Evolutionary conservation across 2,113 vertebrate species (phyloP), one percentile per base, ranked within the genome.

Genomic region (Grus americana): DNA sequence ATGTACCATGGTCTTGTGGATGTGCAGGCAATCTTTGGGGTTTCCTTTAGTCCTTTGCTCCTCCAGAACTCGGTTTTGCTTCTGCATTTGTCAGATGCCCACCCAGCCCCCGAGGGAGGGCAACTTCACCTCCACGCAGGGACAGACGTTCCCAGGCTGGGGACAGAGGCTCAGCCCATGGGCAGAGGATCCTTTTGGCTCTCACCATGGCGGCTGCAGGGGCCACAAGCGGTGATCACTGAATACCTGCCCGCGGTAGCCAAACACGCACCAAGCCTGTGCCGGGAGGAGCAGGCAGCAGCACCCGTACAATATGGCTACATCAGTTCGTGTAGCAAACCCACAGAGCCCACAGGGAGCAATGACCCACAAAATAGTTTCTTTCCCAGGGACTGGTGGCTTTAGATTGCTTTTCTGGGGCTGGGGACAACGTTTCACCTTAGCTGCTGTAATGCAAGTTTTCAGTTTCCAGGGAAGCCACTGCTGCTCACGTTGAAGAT

Each of bases 121-220:
- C 55, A 61, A 9, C 36, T 50, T 38, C 12, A 0, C 21, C 27
- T 78, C 71, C 32, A 15, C 2, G 1, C 17, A 11, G 44, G n/a
- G 55, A 30, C 50, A 63, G 34, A 82, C 30, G 6, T 38, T 49
- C 73, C 30, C 62, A 40, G 18, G 12, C 0, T 71, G 70, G 47
- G 62, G 20, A 32, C 36, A 30, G 50, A 23, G 20, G 52, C 40
- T 57, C 18, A 63, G 42, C 50, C 44, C 36, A 7, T 5, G 38
- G 70, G 30, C 63, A 54, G 58, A 66, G 11, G 7, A 87, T 17
- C 10, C 14, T 55, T 71, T 55, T 55, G 58, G 65, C 23, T 67
- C 65, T 49, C 2, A 0, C 34, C 46, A 19, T 1, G 1, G 36
- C 1, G 1, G 57, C 2, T 47, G 59, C 17, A 27, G 44, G 29